Evolutionary conservation across 2,113 vertebrate genomes (phyloP), one percentile per base, ranked within the genome.

Genomic region (Caracal caracal): DNA sequence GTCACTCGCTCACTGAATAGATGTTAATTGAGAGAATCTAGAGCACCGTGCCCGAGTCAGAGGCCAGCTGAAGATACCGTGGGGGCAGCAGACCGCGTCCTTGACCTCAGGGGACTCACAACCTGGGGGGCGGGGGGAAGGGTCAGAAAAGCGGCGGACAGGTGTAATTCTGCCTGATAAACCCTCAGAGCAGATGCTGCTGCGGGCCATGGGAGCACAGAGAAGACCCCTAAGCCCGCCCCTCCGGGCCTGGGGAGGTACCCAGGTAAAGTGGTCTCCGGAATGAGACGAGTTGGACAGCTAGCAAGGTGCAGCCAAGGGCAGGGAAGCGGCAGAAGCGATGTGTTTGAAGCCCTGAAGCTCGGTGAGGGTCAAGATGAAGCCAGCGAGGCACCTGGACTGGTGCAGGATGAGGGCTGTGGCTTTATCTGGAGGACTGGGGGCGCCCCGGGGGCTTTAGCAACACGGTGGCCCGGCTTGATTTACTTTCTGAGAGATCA

Each of bases 381-480:
- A 43, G 30, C 16, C 37, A 1, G 2, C 0, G 0, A 15, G 85
- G 83, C 0, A 2, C 71, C 71, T 5, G 53, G 33, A 22, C 61
- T 30, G 26, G 1, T 0, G 26, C 2, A 1, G 61, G 22, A 10
- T 0, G 2, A 35, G 37, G 22, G 40, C 56, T 22, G 51, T 30
- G 63, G 40, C 17, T 33, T 56, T 68, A 71, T 10, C 66, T 33
- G 10, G 75, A 43, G 51, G 35, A 10, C 49, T 12, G 7, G 47
- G 33, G 47, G 15, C 6, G 10, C n/a, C n/a, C 63, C 4, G 47
- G 24, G 33, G 17, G 56, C 37, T 20, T 2, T 22, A 37, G 68
- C 17, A 12, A 43, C 22, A 51, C 9, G 49, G 12, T 2, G 56
- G 10, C 92, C 33, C 61, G 13, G 4, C 26, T 35, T 56, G 11